phyloP scores from a whole-genome alignment of 1,140 invertebrate genomes.

The Leptopilina clavipes region DNA sequence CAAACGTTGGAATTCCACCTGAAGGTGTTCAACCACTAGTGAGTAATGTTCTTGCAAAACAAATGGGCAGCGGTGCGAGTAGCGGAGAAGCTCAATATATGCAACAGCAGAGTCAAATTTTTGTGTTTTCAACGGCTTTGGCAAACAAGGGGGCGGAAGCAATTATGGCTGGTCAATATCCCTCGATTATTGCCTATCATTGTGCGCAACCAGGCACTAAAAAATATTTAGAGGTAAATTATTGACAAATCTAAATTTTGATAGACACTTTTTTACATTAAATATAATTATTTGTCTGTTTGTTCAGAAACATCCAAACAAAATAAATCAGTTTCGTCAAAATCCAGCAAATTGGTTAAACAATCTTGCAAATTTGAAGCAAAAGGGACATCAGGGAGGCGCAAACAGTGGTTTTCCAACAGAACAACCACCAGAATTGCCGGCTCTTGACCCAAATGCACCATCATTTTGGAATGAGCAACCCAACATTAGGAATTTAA shows the following conservation, averaged over 20 bases:
- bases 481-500: slow-evolving; percentile 69
- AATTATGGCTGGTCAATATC: slow-evolving; percentile 90
- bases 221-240: slow-evolving; percentile 91
- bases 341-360: slow-evolving; percentile 88
- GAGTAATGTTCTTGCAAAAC: slow-evolving; percentile 86
- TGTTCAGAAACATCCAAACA: slow-evolving; percentile 89
- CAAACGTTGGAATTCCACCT: slow-evolving; percentile 66
- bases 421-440: slow-evolving; percentile 71
- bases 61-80: slow-evolving; percentile 84
- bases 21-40: slow-evolving; percentile 83
- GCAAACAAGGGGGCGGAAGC: slow-evolving; percentile 96
- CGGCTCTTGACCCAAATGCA: slow-evolving; percentile 71
- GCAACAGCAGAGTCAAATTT: slow-evolving; percentile 98
- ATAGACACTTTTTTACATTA: too few species aligned
- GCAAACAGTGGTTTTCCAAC: slow-evolving; percentile 69
- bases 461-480: slow-evolving; percentile 73
- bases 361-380: slow-evolving; percentile 85
- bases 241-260: not conserved
- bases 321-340: slow-evolving; percentile 90
- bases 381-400: slow-evolving; percentile 76
- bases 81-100: slow-evolving; percentile 82
- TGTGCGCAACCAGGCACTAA: slow-evolving; percentile 96
- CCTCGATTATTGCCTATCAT: slow-evolving; percentile 95
- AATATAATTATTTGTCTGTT: slow-evolving; percentile 41
- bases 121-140: slow-evolving; percentile 95